A percentile compares a stretch with the other conserved stretches of the same genome.
phyloP scores from a whole-genome alignment of 2,888 invertebrate genomes.

The Volucella inflata region DNA sequence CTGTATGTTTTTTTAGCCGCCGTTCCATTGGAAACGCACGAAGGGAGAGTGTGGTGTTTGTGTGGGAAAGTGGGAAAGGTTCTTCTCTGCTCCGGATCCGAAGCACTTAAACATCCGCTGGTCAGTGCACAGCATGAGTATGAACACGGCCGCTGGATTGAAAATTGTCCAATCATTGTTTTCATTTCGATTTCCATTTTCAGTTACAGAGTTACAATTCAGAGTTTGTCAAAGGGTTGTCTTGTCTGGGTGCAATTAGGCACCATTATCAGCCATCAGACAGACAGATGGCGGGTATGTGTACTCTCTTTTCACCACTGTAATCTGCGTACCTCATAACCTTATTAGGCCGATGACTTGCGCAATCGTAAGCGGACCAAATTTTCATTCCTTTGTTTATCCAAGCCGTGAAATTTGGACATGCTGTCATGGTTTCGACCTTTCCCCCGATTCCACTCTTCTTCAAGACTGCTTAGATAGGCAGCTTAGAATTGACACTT shows the following conservation, averaged over 20 bases:
- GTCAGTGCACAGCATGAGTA: neutral
- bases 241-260: constrained; percentile 68
- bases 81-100: constrained; percentile 1
- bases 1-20: constrained; percentile 46
- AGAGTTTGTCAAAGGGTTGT: constrained; percentile 55
- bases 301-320: neutral
- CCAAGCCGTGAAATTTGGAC: constrained; percentile 58
- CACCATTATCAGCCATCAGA: constrained; percentile 63
- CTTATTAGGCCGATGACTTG: constrained; percentile 64
- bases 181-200: constrained; percentile 67
- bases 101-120: constrained; percentile 33
- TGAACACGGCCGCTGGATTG: neutral
- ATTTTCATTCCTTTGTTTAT: constrained; percentile 50
- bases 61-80: constrained; percentile 55
- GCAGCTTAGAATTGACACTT: constrained; percentile 68
- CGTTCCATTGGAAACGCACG: constrained; percentile 18
- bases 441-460: neutral
- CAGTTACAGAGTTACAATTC: neutral
- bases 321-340: constrained; percentile 34
- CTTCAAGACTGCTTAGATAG: neutral
- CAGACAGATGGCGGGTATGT: constrained; percentile 17
- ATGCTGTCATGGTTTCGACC: constrained; percentile 7
- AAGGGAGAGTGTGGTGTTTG: neutral
- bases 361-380: constrained; percentile 26
- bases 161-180: constrained; percentile 51